Percentiles rank a stretch among this genome's conserved stretches.
Evolutionary conservation across 2,888 invertebrate species (phyloP).

Genomic region (Temnothorax ravouxi): DNA sequence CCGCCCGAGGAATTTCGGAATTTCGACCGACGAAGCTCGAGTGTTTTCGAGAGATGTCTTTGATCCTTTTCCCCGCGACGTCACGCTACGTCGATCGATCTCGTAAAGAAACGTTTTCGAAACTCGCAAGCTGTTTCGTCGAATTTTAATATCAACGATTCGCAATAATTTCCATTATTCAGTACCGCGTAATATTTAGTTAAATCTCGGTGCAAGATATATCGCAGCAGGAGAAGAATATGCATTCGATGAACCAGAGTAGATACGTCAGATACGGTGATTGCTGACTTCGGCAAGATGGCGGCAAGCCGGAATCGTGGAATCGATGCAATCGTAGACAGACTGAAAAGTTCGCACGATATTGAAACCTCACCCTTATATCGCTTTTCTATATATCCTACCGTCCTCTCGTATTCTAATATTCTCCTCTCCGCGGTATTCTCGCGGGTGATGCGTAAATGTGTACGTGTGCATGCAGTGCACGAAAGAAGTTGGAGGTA

Average conservation of each 20-base stretch:
- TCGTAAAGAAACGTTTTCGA: neutral
- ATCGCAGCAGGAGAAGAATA: neutral
- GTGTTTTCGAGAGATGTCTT: slow-evolving; percentile 23
- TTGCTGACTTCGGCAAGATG: slow-evolving; percentile 40
- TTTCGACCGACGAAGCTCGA: neutral
- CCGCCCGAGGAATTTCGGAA: slow-evolving; percentile 24
- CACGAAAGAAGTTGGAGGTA: slow-evolving; percentile 4
- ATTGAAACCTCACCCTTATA: slow-evolving; percentile 51
- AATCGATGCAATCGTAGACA: slow-evolving; percentile 50
- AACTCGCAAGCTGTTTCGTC: neutral
- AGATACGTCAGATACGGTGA: slow-evolving; percentile 11
- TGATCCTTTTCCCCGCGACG: neutral
- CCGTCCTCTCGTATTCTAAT: slow-evolving; percentile 43
- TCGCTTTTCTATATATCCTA: neutral
- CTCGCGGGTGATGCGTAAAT: neutral
- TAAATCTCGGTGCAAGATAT: neutral
- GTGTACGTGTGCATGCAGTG: neutral
- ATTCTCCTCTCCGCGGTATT: slow-evolving; percentile 8
- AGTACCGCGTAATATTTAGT: neutral
- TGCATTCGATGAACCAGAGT: neutral
- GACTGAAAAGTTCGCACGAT: slow-evolving; percentile 52
- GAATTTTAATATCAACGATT: neutral
- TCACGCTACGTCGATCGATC: neutral
- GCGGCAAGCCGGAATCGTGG: neutral
- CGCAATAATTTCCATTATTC: neutral